phyloP scores from a whole-genome alignment of 2,888 invertebrate species.

The Globia sparganii region DNA sequence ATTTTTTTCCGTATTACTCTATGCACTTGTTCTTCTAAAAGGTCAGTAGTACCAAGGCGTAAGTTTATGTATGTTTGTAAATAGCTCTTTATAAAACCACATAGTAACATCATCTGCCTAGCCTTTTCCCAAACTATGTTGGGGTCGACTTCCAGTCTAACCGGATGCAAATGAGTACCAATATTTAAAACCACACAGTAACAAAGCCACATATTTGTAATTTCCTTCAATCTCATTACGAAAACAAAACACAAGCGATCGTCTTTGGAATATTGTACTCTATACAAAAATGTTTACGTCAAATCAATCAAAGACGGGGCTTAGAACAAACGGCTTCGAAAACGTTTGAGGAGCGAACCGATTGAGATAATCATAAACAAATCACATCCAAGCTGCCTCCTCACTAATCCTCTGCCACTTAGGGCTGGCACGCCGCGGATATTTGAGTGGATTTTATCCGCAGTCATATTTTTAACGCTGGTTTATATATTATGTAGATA shows the following conservation, averaged over 20 bases:
- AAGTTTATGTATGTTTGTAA: no score
- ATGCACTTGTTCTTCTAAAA: no score
- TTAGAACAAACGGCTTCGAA: conserved; percentile 54
- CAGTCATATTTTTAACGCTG: background rate
- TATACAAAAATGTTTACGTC: conserved; percentile 41
- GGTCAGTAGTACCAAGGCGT: no score
- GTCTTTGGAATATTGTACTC: conserved; percentile 2
- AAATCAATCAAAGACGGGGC: conserved; percentile 60
- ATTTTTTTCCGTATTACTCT: background rate
- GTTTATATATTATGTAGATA: background rate
- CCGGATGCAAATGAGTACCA: no score
- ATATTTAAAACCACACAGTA: background rate
- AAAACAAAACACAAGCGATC: conserved; percentile 11
- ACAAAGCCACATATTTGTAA: background rate
- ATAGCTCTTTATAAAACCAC: background rate
- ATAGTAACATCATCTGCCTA: no score
- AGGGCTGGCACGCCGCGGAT: conserved; percentile 51
- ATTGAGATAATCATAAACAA: conserved; percentile 68
- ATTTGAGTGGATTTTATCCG: background rate
- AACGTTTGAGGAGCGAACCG: conserved; percentile 47
- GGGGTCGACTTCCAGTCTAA: no score
- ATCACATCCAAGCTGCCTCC: conserved; percentile 58
- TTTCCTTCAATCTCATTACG: background rate
- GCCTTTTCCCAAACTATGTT: no score
- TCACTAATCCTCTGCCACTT: conserved; percentile 53